phyloP scores from a whole-genome alignment of 2,888 invertebrate genomes.

The Plebejus anna region DNA sequence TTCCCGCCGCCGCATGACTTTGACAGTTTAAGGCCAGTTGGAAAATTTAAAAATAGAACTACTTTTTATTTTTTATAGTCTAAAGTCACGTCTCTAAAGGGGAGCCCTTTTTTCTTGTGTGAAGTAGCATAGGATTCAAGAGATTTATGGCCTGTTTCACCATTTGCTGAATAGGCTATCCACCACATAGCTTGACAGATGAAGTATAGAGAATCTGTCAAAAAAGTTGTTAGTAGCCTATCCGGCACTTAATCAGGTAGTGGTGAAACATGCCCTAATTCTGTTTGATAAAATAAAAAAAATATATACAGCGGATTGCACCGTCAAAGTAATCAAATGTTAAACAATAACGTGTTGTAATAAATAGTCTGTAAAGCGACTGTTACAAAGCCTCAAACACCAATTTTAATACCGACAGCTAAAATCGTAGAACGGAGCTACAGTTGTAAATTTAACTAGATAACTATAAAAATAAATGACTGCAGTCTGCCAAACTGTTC shows the following conservation, averaged over 20 bases:
- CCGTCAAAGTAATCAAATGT: not conserved
- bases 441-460: not conserved
- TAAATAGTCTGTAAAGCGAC: not conserved
- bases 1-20: constrained; percentile 15
- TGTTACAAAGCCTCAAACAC: not conserved
- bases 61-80: not conserved
- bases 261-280: no score
- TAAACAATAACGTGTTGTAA: not conserved
- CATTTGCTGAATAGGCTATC: no score
- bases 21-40: constrained; percentile 23
- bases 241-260: no score
- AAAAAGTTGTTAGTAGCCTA: no score
- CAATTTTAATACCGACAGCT: not conserved
- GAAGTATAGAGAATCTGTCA: no score
- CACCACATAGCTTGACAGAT: no score
- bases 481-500: not conserved
- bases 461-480: not conserved
- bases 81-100: not conserved
- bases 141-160: no score
- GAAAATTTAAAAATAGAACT: not conserved
- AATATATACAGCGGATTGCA: no score
- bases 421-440: not conserved
- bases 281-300: no score
- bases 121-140: no score
- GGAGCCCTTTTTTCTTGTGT: no score